phyloP scores from a whole-genome alignment of 2,113 vertebrate species.

The Oreochromis niloticus region DNA sequence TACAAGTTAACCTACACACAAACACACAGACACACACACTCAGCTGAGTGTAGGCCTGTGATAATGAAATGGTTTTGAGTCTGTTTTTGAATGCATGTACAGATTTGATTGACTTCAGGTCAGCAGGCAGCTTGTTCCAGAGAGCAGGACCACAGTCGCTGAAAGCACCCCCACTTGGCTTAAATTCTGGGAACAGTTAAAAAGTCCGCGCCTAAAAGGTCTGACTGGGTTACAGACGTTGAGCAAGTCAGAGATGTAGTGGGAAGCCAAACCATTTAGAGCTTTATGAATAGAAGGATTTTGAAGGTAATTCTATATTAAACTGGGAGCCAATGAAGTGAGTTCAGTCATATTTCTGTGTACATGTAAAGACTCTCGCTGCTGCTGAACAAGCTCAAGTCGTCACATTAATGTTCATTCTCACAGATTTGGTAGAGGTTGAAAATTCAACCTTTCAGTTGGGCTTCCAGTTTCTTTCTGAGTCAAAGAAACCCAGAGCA shows the following conservation, averaged over 20 bases:
- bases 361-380: neutral
- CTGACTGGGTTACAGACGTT: neutral
- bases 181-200: neutral
- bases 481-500: neutral
- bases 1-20: neutral
- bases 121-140: neutral
- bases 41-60: neutral
- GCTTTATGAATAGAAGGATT: neutral
- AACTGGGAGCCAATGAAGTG: neutral
- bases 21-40: neutral
- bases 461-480: neutral
- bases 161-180: neutral
- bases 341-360: neutral
- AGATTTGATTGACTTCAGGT: neutral
- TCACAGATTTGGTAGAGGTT: neutral
- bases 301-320: neutral
- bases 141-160: neutral
- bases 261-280: neutral
- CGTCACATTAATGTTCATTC: neutral
- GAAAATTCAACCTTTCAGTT: neutral
- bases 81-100: neutral
- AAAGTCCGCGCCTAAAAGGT: rapidly evolving
- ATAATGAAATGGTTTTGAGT: neutral
- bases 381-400: neutral
- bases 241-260: neutral